Evolutionary conservation across 1,140 invertebrate species (phyloP), one percentile per base, ranked within the genome.

Genomic region (Drosophila jambulina): DNA sequence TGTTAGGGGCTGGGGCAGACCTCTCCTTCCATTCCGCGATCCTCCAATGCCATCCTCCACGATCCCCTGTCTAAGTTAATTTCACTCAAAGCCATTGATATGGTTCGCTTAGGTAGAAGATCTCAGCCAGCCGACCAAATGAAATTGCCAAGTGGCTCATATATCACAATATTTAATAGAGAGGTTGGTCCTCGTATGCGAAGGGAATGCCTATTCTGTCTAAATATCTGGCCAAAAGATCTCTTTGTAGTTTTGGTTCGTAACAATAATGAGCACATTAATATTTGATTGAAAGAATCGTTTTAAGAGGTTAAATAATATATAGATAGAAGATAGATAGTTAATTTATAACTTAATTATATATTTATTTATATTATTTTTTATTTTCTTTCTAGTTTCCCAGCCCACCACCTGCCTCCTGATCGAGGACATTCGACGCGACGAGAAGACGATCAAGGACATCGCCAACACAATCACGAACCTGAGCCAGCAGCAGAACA

Each of bases 381-480:
- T 0, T n/a, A 1, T 19, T 12, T 3, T 6, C 9, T 32, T 32
- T 51, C 8, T n/a, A 92, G 86, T 91, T 65, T 87, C 88, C 2
- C 82, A 91, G 51, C 76, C 91, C n/a, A 81, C 53, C 2, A 87
- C 78, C 29, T 92, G 91, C 60, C 72, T 92, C 40, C 63, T 92
- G 17, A 92, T 92, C 54, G 91, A 92, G 75, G 91, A 92, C 70
- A 91, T 92, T 8, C 78, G 91, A 3, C 87, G 91, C 2, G 91
- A 92, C 56, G 91, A 92, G 46, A 92, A 92, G 54, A 91, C 87
- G 19, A 90, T 91, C 58, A 92, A 92, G 68, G 92, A 93, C 59
- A 88, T 93, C 32, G 84, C 92, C 38, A 93, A 93, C 54, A 93
- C 90, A 27, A 92, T 93, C 48, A 93, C 92, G n/a, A 92, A 92